Percentiles rank a stretch among this genome's conserved stretches.
Conservation (phyloP, 2,888 invertebrate species). For the Epinotia demarniana region DNA sequence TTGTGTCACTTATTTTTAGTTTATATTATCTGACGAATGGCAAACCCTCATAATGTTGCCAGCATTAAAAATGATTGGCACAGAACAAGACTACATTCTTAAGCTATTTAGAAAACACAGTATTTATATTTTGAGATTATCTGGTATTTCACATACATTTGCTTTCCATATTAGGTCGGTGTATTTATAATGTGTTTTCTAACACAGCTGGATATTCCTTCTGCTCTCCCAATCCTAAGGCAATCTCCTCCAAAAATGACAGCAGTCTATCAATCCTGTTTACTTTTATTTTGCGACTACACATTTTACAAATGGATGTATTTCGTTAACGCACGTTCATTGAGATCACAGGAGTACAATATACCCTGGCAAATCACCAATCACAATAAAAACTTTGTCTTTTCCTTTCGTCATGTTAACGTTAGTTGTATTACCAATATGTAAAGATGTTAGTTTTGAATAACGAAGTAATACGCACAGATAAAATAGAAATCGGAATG, state of each 20-base stretch:
- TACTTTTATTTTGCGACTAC: slow-evolving; percentile 53
- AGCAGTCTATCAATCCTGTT: slow-evolving; percentile 45
- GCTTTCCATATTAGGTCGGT: not conserved
- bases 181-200: slow-evolving; percentile 16
- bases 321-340: slow-evolving; percentile 73
- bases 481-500: not conserved
- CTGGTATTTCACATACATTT: too few species aligned
- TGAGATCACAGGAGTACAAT: slow-evolving; percentile 83
- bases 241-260: slow-evolving; percentile 30
- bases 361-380: slow-evolving; percentile 77
- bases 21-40: not conserved
- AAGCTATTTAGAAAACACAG: slow-evolving; percentile 28
- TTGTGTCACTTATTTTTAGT: not conserved
- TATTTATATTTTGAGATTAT: not conserved
- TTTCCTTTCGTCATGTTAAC: slow-evolving; percentile 47
- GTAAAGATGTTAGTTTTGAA: not conserved
- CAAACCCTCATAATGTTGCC: not conserved
- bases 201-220: slow-evolving; percentile 12
- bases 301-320: slow-evolving; percentile 53
- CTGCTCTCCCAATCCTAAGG: slow-evolving; percentile 4
- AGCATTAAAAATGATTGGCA: slow-evolving; percentile 44
- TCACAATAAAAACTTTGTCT: slow-evolving; percentile 63
- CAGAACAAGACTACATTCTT: slow-evolving; percentile 45
- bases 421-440: not conserved
- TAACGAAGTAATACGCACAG: slow-evolving; percentile 10